These are phyloP conservation scores for Phrynocephalus guinanensis DNA, from an alignment of 2,797 vertebrate species.

Conservation along the genomic window DNA sequence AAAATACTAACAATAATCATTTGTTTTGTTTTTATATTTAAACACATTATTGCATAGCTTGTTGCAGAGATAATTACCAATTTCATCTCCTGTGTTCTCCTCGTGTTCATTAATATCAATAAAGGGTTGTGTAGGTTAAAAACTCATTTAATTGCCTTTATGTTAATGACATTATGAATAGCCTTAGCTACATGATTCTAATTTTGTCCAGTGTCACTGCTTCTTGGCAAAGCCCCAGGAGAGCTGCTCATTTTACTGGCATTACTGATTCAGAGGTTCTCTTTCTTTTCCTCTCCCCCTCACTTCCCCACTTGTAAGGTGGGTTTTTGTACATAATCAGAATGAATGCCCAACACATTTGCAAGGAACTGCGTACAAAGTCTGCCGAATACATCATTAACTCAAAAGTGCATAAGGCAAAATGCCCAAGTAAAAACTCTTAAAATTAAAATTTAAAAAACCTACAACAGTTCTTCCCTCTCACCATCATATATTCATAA, in stretches of 20 bases:
- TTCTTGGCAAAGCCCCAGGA: constrained; percentile 88
- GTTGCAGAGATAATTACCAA: constrained; percentile 97
- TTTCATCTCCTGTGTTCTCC: constrained; percentile 92
- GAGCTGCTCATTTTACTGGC: constrained; percentile 95
- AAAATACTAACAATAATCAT: constrained; percentile 95
- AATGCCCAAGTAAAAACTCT: constrained; percentile 67
- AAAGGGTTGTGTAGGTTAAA: constrained; percentile 99
- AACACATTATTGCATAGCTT: constrained; percentile 90
- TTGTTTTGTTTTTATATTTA: constrained; percentile 97
- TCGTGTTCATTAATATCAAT: constrained; percentile 99
- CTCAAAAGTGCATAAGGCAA: constrained; percentile 87
- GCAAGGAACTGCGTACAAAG: constrained; percentile 87
- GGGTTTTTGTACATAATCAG: constrained; percentile 91
- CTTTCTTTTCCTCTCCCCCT: constrained; percentile 23
- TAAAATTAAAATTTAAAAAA: neutral
- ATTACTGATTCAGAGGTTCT: constrained; percentile 90
- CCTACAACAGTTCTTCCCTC: neutral
- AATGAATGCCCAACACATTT: constrained; percentile 97
- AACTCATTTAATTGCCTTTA: constrained; percentile 99
- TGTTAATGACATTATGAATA: constrained; percentile 99
- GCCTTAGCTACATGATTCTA: constrained; percentile 90
- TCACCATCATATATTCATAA: constrained; percentile 81
- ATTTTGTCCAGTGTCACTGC: constrained; percentile 94
- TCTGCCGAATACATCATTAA: constrained; percentile 93
- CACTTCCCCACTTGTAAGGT: constrained; percentile 80